Evolutionary conservation across 2,113 vertebrate genomes (phyloP).

Genomic region (Chionodraco myersi): DNA sequence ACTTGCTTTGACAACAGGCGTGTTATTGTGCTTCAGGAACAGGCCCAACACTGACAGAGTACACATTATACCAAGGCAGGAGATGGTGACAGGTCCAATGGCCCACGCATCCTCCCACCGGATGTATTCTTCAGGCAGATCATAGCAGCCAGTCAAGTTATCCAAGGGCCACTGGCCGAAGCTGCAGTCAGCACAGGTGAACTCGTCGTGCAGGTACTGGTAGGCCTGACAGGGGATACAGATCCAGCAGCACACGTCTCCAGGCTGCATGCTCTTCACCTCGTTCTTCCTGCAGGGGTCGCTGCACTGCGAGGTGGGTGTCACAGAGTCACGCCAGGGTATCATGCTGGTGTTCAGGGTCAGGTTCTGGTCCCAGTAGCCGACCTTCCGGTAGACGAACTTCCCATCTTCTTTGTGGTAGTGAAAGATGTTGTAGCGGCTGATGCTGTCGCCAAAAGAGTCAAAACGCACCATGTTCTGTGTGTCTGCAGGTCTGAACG

Average conservation of each 20-base stretch:
- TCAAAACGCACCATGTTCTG: constrained; percentile 91
- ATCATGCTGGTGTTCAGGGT: constrained; percentile 89
- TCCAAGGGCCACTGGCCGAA: constrained; percentile 94
- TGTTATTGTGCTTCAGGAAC: constrained; percentile 93
- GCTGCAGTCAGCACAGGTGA: constrained; percentile 94
- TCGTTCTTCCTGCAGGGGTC: constrained; percentile 97
- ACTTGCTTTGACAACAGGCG: constrained; percentile 95
- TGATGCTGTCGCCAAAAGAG: constrained; percentile 91
- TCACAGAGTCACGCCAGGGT: constrained; percentile 85
- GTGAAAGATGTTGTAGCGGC: constrained; percentile 98
- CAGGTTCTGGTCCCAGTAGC: constrained; percentile 95
- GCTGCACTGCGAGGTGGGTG: constrained; percentile 95
- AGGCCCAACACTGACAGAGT: constrained; percentile 93
- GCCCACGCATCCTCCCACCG: constrained; percentile 97
- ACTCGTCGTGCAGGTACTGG: constrained; percentile 93
- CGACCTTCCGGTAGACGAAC: constrained; percentile 93
- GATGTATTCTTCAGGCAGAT: constrained; percentile 97
- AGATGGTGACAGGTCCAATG: constrained; percentile 93
- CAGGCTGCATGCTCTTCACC: constrained; percentile 97
- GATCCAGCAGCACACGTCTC: constrained; percentile 99
- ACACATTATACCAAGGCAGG: constrained; percentile 93
- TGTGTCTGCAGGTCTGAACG: constrained; percentile 91
- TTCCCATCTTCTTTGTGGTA: constrained; percentile 87
- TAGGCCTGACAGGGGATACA: constrained; percentile 97
- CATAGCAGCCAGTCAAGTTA: constrained; percentile 92